Evolutionary conservation across 2,113 vertebrate species (phyloP).

Genomic region (Ancistrus triradiatus): DNA sequence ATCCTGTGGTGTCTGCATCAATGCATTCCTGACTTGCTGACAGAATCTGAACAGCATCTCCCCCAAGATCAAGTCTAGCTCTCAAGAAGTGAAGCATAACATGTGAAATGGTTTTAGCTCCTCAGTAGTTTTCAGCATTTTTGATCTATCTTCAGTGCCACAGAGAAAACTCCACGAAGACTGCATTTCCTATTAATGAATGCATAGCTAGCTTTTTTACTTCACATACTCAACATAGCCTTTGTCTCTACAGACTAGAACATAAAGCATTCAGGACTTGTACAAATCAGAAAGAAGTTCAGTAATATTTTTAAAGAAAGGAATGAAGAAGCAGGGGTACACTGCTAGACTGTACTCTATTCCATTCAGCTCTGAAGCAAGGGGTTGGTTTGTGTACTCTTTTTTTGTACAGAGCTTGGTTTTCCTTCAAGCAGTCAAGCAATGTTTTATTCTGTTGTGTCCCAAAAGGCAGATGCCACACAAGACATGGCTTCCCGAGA

Average conservation of each 20-base stretch:
- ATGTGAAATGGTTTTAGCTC: too few relatives aligned
- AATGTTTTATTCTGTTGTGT: neutral
- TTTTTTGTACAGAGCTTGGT: slow-evolving; percentile 19
- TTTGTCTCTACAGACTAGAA: slow-evolving; percentile 54
- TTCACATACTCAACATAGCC: slow-evolving; percentile 48
- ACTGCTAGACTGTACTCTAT: slow-evolving; percentile 3
- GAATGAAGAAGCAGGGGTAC: neutral
- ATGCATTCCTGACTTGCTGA: slow-evolving; percentile 41
- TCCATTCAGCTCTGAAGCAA: slow-evolving; percentile 12
- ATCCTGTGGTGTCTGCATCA: slow-evolving; percentile 47
- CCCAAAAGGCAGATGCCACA: too few relatives aligned
- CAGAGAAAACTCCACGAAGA: slow-evolving; percentile 14
- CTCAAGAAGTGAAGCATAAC: slow-evolving; percentile 35
- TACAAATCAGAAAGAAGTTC: too few relatives aligned
- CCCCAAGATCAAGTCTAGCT: slow-evolving; percentile 7
- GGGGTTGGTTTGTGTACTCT: neutral
- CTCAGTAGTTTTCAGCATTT: too few relatives aligned
- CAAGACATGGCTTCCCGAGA: too few relatives aligned
- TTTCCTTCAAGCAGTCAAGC: neutral
- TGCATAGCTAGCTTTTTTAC: slow-evolving; percentile 52
- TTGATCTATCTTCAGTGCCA: slow-evolving; percentile 63
- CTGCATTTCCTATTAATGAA: slow-evolving; percentile 59
- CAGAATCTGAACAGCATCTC: slow-evolving; percentile 44
- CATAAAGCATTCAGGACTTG: slow-evolving; percentile 56
- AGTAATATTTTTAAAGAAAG: slow-evolving; percentile 20